Evolutionary conservation across 2,113 vertebrate species (phyloP), one percentile per base, ranked within the genome.

Genomic region (Rhinopomastus cyanomelas): DNA sequence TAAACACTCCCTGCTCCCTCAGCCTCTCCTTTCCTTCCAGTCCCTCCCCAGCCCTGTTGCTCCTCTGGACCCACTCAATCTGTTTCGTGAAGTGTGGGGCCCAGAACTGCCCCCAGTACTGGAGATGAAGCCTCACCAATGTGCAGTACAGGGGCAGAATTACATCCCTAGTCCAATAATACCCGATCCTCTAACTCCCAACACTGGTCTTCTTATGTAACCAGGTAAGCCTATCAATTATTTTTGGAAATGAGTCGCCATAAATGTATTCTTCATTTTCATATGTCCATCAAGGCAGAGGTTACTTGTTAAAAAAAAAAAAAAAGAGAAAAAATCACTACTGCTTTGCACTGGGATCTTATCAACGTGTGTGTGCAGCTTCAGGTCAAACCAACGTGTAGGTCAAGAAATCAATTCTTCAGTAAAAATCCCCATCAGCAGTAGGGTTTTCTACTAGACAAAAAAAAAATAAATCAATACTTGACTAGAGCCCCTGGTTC

Each of bases 311-410:
- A 36, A 7, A 53, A 19, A 20, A 30, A 64, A 61, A 67, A 36
- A 32, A 3, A 52, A 16, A 14, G 2, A 77, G 4, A 65, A 65
- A 66, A 59, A 30, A 48, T 22, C 34, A 18, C 7, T 2, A 0
- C 0, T 61, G 11, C n/a, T 69, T 80, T 51, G 11, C 26, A 52
- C 16, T 66, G 29, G n/a, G 60, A 61, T 80, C 37, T 8, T 49
- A 16, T 48, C 65, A 71, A 6, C 44, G 10, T 51, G 72, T 59
- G 11, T 83, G 44, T 49, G 15, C n/a, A 78, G 30, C 30, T 67
- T 21, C 71, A 12, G 89, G 27, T 34, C 21, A 60, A 91, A 91
- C 51, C 48, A 88, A 73, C 11, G 16, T 74, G 17, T 21, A 85
- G 23, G 17, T 67, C 68, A 89, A 81, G 26, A 13, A 67, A 83